Evolutionary conservation across 2,888 invertebrate species (phyloP).

Genomic region (Theretra japonica): DNA sequence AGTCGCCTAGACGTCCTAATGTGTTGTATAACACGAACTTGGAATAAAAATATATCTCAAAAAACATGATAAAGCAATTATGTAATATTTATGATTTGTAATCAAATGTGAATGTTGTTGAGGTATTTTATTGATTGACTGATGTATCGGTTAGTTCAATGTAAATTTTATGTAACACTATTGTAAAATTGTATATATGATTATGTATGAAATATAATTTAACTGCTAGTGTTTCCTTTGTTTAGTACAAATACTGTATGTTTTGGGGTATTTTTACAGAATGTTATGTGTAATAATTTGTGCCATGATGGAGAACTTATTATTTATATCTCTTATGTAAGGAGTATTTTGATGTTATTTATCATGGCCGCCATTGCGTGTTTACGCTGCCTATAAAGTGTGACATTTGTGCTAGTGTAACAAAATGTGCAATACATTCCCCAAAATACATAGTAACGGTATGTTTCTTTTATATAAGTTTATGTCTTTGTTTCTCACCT

Average conservation of each 20-base stretch:
- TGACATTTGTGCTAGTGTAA: slow-evolving; percentile 37
- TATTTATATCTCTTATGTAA: neutral
- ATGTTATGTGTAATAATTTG: slow-evolving; percentile 41
- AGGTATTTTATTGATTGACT: slow-evolving; percentile 71
- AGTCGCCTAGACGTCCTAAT: neutral
- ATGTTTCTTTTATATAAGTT: slow-evolving; percentile 39
- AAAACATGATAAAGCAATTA: neutral
- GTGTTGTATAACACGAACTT: neutral
- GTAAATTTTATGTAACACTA: slow-evolving; percentile 47
- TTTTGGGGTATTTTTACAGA: slow-evolving; percentile 59
- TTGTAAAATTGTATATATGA: slow-evolving; percentile 55
- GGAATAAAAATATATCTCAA: neutral
- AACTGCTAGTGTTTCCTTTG: slow-evolving; percentile 52
- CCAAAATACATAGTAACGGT: slow-evolving; percentile 59
- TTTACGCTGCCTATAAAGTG: slow-evolving; percentile 3
- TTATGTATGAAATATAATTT: slow-evolving; percentile 55
- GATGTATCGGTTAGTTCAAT: slow-evolving; percentile 68
- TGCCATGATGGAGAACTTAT: slow-evolving; percentile 55
- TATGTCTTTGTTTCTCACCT: slow-evolving; percentile 36
- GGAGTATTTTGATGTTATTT: slow-evolving; percentile 11
- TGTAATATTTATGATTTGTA: slow-evolving; percentile 25
- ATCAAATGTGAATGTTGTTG: slow-evolving; percentile 39
- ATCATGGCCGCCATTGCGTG: neutral
- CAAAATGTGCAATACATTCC: slow-evolving; percentile 69
- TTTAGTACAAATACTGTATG: slow-evolving; percentile 62